Evolutionary conservation across 2,113 vertebrate genomes (phyloP).

Genomic region (Rostratula benghalensis): DNA sequence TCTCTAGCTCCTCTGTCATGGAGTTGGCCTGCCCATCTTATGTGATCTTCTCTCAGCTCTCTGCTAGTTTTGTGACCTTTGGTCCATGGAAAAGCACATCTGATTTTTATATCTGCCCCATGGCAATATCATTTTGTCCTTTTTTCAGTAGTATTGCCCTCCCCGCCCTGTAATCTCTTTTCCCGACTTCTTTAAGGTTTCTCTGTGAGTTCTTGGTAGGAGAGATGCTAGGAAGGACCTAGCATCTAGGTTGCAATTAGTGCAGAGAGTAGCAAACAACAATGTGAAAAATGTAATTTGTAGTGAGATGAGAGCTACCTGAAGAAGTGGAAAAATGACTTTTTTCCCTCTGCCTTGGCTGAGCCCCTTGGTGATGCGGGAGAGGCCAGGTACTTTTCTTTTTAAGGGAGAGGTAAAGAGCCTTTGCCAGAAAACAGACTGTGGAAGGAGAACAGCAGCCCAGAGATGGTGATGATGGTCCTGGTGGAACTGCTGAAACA

Average conservation of each 20-base stretch:
- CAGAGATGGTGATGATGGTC: background rate
- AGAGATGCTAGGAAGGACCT: background rate
- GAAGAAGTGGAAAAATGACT: background rate
- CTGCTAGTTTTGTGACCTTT: background rate
- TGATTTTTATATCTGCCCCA: background rate
- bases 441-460: background rate
- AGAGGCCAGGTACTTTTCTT: background rate
- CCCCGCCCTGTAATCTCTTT: background rate
- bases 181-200: background rate
- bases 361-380: background rate
- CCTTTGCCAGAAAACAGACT: background rate
- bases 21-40: background rate
- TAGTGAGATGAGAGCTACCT: background rate
- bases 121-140: background rate
- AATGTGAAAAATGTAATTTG: background rate
- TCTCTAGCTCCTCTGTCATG: background rate
- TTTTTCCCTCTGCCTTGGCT: background rate
- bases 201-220: background rate
- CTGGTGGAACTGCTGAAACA: background rate
- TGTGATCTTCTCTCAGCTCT: background rate
- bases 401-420: background rate
- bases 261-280: background rate
- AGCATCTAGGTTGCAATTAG: background rate
- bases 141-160: background rate
- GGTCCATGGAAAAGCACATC: background rate